Evolutionary conservation across 1,140 invertebrate genomes (phyloP).

Genomic region (Drosophila tani): DNA sequence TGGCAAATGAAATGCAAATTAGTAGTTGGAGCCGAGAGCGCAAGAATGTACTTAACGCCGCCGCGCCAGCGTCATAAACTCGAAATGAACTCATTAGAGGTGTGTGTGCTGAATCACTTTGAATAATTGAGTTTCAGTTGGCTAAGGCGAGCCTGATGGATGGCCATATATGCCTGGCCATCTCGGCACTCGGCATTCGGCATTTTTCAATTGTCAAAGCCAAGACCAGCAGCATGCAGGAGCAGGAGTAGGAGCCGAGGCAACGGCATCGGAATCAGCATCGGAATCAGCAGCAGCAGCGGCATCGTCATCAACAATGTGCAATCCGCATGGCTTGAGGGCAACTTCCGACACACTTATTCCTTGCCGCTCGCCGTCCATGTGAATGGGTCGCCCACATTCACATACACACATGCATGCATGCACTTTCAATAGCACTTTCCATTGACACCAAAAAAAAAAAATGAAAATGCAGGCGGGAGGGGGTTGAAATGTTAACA

Average conservation of each 20-base stretch:
- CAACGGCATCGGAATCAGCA: conserved; percentile 20
- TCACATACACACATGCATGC: conserved; percentile 13
- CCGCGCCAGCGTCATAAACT: conserved; percentile 41
- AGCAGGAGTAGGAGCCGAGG: conserved; percentile 3
- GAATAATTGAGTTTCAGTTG: conserved; percentile 57
- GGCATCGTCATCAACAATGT: conserved; percentile 59
- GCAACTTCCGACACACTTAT: conserved; percentile 72
- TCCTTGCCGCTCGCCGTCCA: conserved; percentile 47
- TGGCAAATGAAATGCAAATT: conserved; percentile 57
- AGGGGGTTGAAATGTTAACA: conserved; percentile 58
- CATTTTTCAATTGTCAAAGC: conserved; percentile 70
- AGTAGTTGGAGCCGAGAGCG: conserved; percentile 33
- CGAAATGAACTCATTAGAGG: conserved; percentile 53
- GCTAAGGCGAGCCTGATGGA: conserved; percentile 18
- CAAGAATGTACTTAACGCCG: conserved; percentile 48
- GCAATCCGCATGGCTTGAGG: conserved; percentile 70
- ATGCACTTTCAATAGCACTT: conserved; percentile 70
- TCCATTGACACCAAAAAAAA: conserved; percentile 68
- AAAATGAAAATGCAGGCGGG: conserved; percentile 28
- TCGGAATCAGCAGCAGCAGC: conserved; percentile 26
- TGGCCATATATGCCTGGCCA: conserved; percentile 20
- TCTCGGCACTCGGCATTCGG: conserved; percentile 12
- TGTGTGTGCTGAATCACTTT: conserved; percentile 59
- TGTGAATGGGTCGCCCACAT: conserved; percentile 55
- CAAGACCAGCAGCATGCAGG: conserved; percentile 49